phyloP scores from a whole-genome alignment of 2,888 invertebrate species.

The Torymus aiolomorphi region DNA sequence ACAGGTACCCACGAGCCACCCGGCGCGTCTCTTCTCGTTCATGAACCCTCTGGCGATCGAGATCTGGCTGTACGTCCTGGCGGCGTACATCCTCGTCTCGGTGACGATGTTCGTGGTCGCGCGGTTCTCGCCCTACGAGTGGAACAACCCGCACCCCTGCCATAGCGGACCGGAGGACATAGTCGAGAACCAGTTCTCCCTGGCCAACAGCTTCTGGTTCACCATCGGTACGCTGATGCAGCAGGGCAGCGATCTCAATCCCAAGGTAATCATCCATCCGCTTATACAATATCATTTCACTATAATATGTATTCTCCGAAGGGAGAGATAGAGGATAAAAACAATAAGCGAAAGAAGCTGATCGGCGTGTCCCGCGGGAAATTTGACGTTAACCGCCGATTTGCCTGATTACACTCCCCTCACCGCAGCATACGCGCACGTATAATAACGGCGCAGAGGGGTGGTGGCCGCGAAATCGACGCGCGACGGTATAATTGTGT shows the following conservation, averaged over 20 bases:
- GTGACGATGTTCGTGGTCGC: slow-evolving; percentile 88
- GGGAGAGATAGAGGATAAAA: no score
- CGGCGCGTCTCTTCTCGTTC: slow-evolving; percentile 87
- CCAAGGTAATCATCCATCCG: slow-evolving; percentile 78
- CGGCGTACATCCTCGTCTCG: slow-evolving; percentile 88
- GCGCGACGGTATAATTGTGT: slow-evolving; percentile 31
- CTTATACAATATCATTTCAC: no score
- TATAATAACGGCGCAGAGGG: slow-evolving; percentile 12
- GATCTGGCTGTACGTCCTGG: slow-evolving; percentile 90
- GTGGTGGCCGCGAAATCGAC: slow-evolving; percentile 21
- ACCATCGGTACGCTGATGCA: slow-evolving; percentile 93
- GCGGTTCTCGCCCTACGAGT: slow-evolving; percentile 88
- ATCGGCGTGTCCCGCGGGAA: no score
- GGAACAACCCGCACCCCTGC: slow-evolving; percentile 85
- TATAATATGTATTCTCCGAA: no score
- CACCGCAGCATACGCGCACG: background rate
- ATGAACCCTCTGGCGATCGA: slow-evolving; percentile 91
- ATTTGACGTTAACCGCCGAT: background rate
- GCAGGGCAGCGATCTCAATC: slow-evolving; percentile 88
- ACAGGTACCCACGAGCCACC: slow-evolving; percentile 84
- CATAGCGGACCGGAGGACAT: slow-evolving; percentile 77
- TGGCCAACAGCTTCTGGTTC: slow-evolving; percentile 92
- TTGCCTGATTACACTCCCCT: slow-evolving; percentile 3
- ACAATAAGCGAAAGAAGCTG: no score
- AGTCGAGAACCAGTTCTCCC: slow-evolving; percentile 87